Conservation (phyloP, 2,888 invertebrate genomes). For the Drosophila tanythrix region DNA sequence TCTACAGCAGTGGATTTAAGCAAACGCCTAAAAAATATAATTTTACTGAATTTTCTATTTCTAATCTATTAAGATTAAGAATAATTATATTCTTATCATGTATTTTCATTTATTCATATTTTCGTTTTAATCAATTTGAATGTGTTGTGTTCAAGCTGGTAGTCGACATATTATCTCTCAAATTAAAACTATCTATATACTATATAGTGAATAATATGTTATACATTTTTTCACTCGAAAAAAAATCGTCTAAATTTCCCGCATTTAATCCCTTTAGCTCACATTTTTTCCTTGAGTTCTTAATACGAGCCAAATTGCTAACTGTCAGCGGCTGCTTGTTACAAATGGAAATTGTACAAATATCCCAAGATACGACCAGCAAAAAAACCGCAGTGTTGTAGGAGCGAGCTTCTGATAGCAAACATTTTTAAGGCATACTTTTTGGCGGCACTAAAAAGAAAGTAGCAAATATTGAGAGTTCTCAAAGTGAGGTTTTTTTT, state of each 20-base stretch:
- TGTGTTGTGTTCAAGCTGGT: not conserved
- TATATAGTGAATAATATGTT: not conserved
- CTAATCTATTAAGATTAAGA: not conserved
- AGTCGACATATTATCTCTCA: not conserved
- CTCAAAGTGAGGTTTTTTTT: not conserved
- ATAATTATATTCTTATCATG: not conserved
- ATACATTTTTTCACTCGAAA: not conserved
- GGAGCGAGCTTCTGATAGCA: slow-evolving; percentile 6
- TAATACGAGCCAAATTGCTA: slow-evolving; percentile 10
- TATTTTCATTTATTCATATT: too few relatives aligned
- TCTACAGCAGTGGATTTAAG: not conserved
- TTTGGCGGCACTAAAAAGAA: slow-evolving; percentile 3
- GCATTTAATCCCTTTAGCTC: not conserved
- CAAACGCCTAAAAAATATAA: not conserved
- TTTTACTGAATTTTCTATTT: not conserved
- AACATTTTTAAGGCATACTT: slow-evolving; percentile 22
- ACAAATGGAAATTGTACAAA: slow-evolving; percentile 13
- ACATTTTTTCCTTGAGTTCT: not conserved
- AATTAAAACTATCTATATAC: not conserved
- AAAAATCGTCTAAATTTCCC: not conserved
- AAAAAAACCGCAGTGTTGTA: not conserved
- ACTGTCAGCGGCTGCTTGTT: slow-evolving; percentile 20
- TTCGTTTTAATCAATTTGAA: not conserved
- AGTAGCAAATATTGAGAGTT: too few relatives aligned
- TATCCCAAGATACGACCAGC: not conserved